A percentile compares a stretch with the other conserved stretches of the same genome.
Conservation (phyloP, 2,797 vertebrate species). For the Thalassophryne amazonica region DNA sequence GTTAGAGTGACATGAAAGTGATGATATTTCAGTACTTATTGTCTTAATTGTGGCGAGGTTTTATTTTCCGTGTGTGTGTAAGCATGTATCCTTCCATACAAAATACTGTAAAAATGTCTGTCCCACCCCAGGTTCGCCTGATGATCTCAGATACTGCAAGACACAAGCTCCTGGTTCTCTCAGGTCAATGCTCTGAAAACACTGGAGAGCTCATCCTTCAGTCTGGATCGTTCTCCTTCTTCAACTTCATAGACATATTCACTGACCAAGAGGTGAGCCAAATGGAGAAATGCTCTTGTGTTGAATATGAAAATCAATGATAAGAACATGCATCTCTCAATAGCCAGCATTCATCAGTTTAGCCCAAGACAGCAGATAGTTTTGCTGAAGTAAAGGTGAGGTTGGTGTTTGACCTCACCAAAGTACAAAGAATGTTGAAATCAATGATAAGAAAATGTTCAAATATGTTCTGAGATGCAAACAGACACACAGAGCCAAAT, state of each 20-base stretch:
- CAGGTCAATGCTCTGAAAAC: slow-evolving; percentile 93
- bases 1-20: slow-evolving; percentile 47
- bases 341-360: too few relatives aligned
- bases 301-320: too few relatives aligned
- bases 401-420: too few relatives aligned
- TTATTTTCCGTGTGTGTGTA: neutral
- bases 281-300: neutral
- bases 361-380: too few relatives aligned
- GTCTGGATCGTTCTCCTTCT: slow-evolving; percentile 95
- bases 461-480: too few relatives aligned
- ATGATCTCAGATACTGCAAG: slow-evolving; percentile 95
- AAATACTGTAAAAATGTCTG: neutral
- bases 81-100: neutral
- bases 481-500: too few relatives aligned
- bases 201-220: slow-evolving; percentile 96
- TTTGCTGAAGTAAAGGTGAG: too few relatives aligned
- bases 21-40: slow-evolving; percentile 35
- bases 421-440: too few relatives aligned
- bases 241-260: slow-evolving; percentile 97
- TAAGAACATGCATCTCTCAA: too few relatives aligned
- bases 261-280: slow-evolving; percentile 93
- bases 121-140: slow-evolving; percentile 82
- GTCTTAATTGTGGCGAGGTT: too few relatives aligned
- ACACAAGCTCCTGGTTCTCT: slow-evolving; percentile 93
- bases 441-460: too few relatives aligned